Evolutionary conservation across 2,888 invertebrate genomes (phyloP).

Genomic region (Poecilus cupreus): DNA sequence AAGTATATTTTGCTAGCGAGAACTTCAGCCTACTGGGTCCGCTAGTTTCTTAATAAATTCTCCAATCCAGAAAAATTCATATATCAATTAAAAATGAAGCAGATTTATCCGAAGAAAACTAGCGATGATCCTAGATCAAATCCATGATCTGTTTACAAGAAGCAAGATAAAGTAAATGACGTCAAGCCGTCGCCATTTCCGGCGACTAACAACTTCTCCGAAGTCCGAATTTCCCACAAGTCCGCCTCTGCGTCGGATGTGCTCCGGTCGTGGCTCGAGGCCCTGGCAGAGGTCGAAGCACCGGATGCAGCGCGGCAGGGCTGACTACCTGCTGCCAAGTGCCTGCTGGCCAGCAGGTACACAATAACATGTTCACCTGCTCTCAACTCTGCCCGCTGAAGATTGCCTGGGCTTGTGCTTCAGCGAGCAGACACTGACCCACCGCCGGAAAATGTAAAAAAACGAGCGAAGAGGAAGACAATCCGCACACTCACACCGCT

Average conservation of each 20-base stretch:
- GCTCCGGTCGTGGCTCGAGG: not conserved
- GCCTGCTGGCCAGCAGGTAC: not conserved
- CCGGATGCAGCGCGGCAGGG: constrained; percentile 35
- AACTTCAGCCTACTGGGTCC: too few relatives aligned
- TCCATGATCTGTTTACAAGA: too few relatives aligned
- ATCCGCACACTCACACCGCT: not conserved
- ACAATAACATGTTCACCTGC: not conserved
- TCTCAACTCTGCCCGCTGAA: not conserved
- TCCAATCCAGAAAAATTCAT: too few relatives aligned
- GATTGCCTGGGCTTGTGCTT: not conserved
- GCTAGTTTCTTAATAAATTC: too few relatives aligned
- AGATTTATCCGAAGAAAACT: too few relatives aligned
- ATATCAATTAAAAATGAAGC: too few relatives aligned
- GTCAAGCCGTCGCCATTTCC: not conserved
- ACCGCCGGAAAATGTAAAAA: not conserved
- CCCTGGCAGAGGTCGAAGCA: constrained; percentile 42
- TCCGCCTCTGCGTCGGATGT: not conserved
- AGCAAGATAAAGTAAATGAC: too few relatives aligned
- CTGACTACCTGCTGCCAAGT: not conserved
- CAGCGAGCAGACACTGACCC: not conserved
- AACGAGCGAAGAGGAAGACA: not conserved
- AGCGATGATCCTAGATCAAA: too few relatives aligned
- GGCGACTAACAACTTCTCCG: not conserved
- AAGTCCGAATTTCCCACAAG: not conserved
- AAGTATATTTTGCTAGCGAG: too few relatives aligned